Evolutionary conservation across 1,140 invertebrate species (phyloP), one percentile per base, ranked within the genome.

Genomic region (Achatina immaculata): DNA sequence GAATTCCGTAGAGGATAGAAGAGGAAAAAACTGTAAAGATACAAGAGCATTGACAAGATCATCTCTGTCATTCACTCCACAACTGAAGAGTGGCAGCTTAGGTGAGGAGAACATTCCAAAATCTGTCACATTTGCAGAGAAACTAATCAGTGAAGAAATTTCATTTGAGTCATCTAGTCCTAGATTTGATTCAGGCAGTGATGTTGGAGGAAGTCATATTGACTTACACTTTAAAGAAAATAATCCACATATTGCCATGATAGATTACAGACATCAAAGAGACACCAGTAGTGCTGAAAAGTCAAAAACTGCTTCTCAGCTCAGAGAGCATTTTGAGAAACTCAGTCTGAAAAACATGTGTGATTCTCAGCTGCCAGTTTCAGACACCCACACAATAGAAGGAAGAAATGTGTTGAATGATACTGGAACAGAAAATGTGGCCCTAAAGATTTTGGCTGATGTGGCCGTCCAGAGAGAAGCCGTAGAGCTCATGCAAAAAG

Each of bases 391-490:
- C 72, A 48, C 71, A 78, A 24, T 28, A 6, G 6, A 28, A 31
- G 28, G 6, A 31, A 21, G 21, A 21, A 62, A 34, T 42, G 24
- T 69, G 38, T 40, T 19, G 1, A 43, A 43, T 69, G 38, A 42
- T 38, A 69, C 4, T 9, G 68, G n/a, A 24, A 69, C 85, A 42
- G 80, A 87, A 45, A 85, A 88, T 36, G 81, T 90, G 62, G 88
- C 88, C 3, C 73, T 85, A 72, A 86, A 86, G 55, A 85, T 90
- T 34, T 82, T 89, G 83, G 85, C 82, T n/a, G 89, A 90, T 81
- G 86, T 89, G 24, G 84, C 85, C 21, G 80, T 45, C 28, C 81
- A 89, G 45, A 85, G 85, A 66, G 83, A 78, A 66, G 85, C 84
- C 45, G 84, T 90, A 14, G 88, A 90, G 74, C 68, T 78, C 16